Evolutionary conservation across 2,888 invertebrate species (phyloP), one percentile per base, ranked within the genome.

Genomic region (Seira sanloemensis): DNA sequence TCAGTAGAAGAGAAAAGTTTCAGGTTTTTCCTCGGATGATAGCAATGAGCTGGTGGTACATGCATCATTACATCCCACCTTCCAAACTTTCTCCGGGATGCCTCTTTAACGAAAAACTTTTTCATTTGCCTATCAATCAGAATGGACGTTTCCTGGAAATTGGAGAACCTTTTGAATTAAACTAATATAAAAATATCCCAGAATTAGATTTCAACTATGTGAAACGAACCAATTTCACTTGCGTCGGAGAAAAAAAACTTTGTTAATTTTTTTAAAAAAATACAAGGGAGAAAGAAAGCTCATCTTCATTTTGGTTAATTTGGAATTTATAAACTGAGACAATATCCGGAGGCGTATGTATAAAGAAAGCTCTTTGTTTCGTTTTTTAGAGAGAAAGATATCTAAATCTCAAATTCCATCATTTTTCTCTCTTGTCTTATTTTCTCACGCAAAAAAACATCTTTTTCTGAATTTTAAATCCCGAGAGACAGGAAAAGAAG

Each of bases 311-410:
- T 37, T 37, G 12, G 50, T 50, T n/a, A 50, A 50, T 50, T 50
- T 50, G 50, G 50, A 50, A 50, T 50, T 50, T 50, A 50, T 50
- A n/a, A 50, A 50, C 50, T 50, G 50, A 50, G 50, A 50, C 50
- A 50, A 50, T 50, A 50, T 50, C 50, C 50, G 5, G 1, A 50
- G 50, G 50, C 50, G n/a, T n/a, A 50, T n/a, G 50, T 37, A 37
- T 4, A 12, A 37, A 37, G 12, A 37, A 37, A 37, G n/a, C n/a
- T n/a, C n/a, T n/a, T n/a, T n/a, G n/a, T n/a, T n/a, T n/a, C n/a
- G n/a, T n/a, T n/a, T n/a, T n/a, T n/a, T n/a, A n/a, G n/a, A 37
- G 37, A 37, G 50, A 50, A 50, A 50, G 50, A n/a, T n/a, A n/a
- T n/a, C n/a, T n/a, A n/a, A n/a, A n/a, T n/a, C n/a, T 50, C 16